Evolutionary conservation across 2,113 vertebrate genomes (phyloP), one percentile per base, ranked within the genome.

Genomic region (Corythaixoides concolor): DNA sequence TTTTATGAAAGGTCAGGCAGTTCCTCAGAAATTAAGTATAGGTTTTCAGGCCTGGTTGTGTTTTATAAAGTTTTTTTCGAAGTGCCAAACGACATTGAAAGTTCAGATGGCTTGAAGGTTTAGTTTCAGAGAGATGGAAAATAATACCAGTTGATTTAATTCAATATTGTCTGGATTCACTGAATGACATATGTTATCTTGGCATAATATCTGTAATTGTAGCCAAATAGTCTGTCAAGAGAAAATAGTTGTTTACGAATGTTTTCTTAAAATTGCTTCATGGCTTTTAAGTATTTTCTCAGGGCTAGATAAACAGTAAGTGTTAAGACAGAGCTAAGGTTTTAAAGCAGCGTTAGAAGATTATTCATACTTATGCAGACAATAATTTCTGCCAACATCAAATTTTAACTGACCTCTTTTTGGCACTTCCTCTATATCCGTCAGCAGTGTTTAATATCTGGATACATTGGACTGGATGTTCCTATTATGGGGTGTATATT

Each of bases 181-280:
- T 89, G 69, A 89, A 95, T 92, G 87, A 68, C 45, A 47, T 70
- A 12, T 74, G 81, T 95, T 95, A 87, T 95, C 83, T 86, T 94
- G 88, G 50, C 60, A 75, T 90, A 92, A 70, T 81, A 87, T 94
- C 90, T 95, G 74, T 92, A 95, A 90, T 95, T 95, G 87, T 94
- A 87, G 80, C 82, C 91, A 91, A 97, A 89, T 87, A 89, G 84
- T 93, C 86, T 97, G 94, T 95, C 86, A 82, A 84, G 88, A 92
- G 83, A 96, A 96, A 97, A 96, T 91, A 87, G 84, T 70, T 96
- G 77, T 95, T 96, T 93, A 88, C 5, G 0, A 68, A 82, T 89
- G 45, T 85, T 95, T 85, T 79, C 73, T 87, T 95, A 76, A 95
- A 93, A 94, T 90, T 89, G 49, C 69, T 75, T 92, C 66, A 18